A percentile compares a stretch with the other conserved stretches of the same genome.
Evolutionary conservation across 2,113 vertebrate genomes (phyloP).

Genomic region (Rhagologus leucostigma): DNA sequence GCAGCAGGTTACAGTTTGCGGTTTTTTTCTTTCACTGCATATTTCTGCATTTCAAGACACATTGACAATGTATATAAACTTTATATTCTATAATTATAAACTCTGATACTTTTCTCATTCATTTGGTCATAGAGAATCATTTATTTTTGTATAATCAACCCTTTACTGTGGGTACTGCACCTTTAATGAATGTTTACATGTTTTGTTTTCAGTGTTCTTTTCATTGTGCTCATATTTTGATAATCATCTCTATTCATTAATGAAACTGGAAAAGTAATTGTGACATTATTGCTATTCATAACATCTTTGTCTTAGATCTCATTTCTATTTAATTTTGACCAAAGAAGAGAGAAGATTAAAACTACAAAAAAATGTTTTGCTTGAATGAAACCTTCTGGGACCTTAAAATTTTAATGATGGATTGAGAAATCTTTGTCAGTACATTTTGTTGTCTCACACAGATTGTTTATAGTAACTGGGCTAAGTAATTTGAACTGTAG

Average conservation of each 20-base stretch:
- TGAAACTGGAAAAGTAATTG: neutral
- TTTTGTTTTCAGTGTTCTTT: slow-evolving; percentile 37
- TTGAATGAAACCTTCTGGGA: neutral
- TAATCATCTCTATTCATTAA: slow-evolving; percentile 2
- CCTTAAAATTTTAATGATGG: neutral
- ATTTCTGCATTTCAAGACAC: neutral
- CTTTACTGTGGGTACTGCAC: slow-evolving; percentile 72
- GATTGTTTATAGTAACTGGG: neutral
- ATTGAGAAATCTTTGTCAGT: neutral
- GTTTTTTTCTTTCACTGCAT: neutral
- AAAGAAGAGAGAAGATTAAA: neutral
- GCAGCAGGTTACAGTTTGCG: neutral
- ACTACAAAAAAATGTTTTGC: neutral
- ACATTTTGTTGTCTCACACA: neutral
- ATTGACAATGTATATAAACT: neutral
- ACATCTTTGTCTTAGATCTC: neutral
- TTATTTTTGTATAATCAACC: slow-evolving; percentile 18
- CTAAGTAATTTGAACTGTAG: neutral
- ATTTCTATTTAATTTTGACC: neutral
- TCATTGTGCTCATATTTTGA: neutral
- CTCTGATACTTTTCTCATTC: slow-evolving; percentile 34
- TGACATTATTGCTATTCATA: neutral
- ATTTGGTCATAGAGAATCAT: slow-evolving; percentile 57
- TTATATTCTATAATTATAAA: neutral
- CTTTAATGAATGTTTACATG: slow-evolving; percentile 58